Conservation (phyloP, 2,797 vertebrate genomes). For the Rhinogobio ventralis region DNA sequence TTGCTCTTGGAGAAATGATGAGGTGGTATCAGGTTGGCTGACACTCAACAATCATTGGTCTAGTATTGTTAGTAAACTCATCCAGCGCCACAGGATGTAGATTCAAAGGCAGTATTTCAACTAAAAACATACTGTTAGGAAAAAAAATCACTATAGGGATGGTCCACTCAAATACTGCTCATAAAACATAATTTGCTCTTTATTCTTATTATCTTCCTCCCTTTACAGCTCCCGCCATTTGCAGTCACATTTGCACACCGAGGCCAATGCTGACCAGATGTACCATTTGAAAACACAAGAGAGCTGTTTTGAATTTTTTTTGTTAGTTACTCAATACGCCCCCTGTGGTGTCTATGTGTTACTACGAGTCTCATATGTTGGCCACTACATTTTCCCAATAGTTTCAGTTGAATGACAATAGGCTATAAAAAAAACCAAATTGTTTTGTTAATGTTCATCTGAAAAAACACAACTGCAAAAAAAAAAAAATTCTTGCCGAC, state of each 20-base stretch:
- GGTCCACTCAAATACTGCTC: background rate
- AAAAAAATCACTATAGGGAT: background rate
- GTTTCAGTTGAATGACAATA: background rate
- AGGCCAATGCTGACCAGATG: background rate
- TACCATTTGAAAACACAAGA: background rate
- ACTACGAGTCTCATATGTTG: slow-evolving; percentile 5
- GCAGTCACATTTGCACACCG: background rate
- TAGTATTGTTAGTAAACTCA: slow-evolving; percentile 31
- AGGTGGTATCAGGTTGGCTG: slow-evolving; percentile 50
- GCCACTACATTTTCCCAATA: background rate
- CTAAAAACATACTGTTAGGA: background rate
- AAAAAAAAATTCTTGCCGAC: background rate
- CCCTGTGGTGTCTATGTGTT: slow-evolving; percentile 8
- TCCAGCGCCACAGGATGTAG: slow-evolving; percentile 30
- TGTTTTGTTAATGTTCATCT: background rate
- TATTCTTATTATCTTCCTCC: background rate
- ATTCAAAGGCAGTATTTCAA: slow-evolving; percentile 18
- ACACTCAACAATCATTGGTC: slow-evolving; percentile 47
- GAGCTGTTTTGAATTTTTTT: background rate
- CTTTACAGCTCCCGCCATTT: background rate
- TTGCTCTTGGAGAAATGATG: slow-evolving; percentile 52
- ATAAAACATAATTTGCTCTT: background rate
- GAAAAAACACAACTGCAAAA: background rate
- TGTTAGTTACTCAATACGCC: slow-evolving; percentile 1
- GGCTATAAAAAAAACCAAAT: background rate